Percentiles rank a stretch among this genome's conserved stretches.
Evolutionary conservation across 2,888 invertebrate species (phyloP).

Genomic region (Pomacea canaliculata): DNA sequence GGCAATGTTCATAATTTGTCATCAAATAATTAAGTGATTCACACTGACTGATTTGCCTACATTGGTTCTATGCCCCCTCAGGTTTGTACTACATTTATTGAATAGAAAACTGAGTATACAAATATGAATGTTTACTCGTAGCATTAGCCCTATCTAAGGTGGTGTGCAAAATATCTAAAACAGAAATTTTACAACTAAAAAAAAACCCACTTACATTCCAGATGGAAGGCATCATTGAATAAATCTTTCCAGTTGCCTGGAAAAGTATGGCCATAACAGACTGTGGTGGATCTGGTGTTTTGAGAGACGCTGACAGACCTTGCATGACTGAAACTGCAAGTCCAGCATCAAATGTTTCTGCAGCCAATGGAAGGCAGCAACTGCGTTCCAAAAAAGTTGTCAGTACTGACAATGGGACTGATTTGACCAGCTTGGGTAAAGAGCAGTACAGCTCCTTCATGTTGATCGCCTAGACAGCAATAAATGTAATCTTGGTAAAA

Average conservation of each 20-base stretch:
- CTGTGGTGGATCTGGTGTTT: conserved; percentile 58
- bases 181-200: no score
- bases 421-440: conserved; percentile 43
- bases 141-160: no score
- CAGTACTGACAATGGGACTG: conserved; percentile 39
- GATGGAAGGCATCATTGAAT: conserved; percentile 33
- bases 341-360: neutral
- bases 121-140: neutral
- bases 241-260: conserved; percentile 41
- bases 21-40: no score
- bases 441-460: conserved; percentile 34
- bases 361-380: conserved; percentile 32
- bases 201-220: conserved; percentile 33
- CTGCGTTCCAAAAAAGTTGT: conserved; percentile 43
- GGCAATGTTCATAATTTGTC: no score
- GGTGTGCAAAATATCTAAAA: no score
- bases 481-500: neutral
- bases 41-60: no score
- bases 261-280: conserved; percentile 50
- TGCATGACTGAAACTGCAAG: conserved; percentile 34
- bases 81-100: no score
- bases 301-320: conserved; percentile 55
- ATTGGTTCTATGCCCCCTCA: no score
- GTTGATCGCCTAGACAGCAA: conserved; percentile 37
- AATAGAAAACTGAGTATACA: neutral